Evolutionary conservation across 1,140 invertebrate species (phyloP), one percentile per base, ranked within the genome.

Genomic region (Bilobella aurantiaca): DNA sequence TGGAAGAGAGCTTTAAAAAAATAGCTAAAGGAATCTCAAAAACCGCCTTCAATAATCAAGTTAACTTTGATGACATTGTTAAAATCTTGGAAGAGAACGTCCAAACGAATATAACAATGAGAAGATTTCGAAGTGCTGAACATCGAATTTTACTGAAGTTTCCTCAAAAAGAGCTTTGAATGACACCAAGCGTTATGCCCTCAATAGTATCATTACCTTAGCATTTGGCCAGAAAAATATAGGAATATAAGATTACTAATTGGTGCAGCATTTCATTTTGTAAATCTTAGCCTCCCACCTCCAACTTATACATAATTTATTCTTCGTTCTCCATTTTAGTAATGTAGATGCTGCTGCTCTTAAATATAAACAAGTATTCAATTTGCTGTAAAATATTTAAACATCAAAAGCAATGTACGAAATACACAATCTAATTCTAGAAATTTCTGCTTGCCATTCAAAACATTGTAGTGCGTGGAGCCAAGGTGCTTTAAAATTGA

Each of bases 151-250:
- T 5, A n/a, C 34, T 56, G 5, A 18, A 18, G 30, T 14, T 28
- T 1, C 3, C 8, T 23, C 30, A 25, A 58, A 64, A 46, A 34
- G 14, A 27, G 53, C 12, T 25, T 14, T 64, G 29, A 64, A 27
- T 25, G 63, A 64, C 25, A 27, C 25, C 1, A 64, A 64, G 29
- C 3, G 63, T 2, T 64, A 58, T 58, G 12, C 25, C 47, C 27
- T 58, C 21, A 27, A 64, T 58, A n/a, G 49, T 56, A 12, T 16
- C 14, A 8, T 12, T 23, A n/a, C n/a, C 5, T 23, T 56, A 56
- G 14, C 49, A 23, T 56, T 56, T 56, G 49, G 49, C 12, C 49
- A 56, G 14, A 56, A 56, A 25, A 23, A 56, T 56, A 16, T 12
- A 16, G 14, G 5, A 8, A 16, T 56, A 25, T 56, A n/a, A n/a